Conservation (phyloP, 2,888 invertebrate genomes). For the Thereva nobilitata region DNA sequence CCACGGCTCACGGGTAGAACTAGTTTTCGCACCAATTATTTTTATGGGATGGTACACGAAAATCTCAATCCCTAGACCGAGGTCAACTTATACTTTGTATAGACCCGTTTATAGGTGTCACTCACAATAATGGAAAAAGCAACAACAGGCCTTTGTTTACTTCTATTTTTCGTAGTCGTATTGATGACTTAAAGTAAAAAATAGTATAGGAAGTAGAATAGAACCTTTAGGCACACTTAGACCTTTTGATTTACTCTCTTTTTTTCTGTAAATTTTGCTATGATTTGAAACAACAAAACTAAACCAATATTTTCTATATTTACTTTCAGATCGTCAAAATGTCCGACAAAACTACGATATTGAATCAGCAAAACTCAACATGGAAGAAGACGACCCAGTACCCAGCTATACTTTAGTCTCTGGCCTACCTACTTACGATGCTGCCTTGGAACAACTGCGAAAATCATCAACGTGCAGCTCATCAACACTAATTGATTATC, state of each 20-base stretch:
- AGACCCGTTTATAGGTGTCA: no score
- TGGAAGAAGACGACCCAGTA: conserved; percentile 61
- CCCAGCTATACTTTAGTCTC: conserved; percentile 68
- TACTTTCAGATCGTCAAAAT: conserved; percentile 47
- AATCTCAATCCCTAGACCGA: no score
- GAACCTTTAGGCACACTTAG: neutral
- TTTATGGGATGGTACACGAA: no score
- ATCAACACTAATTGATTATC: conserved; percentile 14
- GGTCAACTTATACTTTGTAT: no score
- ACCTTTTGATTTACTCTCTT: neutral
- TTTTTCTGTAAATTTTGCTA: neutral
- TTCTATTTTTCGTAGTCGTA: no score
- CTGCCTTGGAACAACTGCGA: conserved; percentile 64
- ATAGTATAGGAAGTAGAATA: no score
- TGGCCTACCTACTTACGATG: conserved; percentile 66
- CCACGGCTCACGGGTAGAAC: no score
- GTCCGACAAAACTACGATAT: conserved; percentile 46
- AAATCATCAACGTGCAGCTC: conserved; percentile 49
- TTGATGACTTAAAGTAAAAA: no score
- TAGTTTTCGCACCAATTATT: no score
- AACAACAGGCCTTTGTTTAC: no score
- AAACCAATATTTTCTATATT: conserved; percentile 15
- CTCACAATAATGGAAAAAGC: no score
- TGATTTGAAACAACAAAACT: neutral
- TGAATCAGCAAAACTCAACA: conserved; percentile 54